A percentile compares a stretch with the other conserved stretches of the same genome.
phyloP scores from a whole-genome alignment of 2,797 vertebrate genomes.

The Leucoraja ocellata region DNA sequence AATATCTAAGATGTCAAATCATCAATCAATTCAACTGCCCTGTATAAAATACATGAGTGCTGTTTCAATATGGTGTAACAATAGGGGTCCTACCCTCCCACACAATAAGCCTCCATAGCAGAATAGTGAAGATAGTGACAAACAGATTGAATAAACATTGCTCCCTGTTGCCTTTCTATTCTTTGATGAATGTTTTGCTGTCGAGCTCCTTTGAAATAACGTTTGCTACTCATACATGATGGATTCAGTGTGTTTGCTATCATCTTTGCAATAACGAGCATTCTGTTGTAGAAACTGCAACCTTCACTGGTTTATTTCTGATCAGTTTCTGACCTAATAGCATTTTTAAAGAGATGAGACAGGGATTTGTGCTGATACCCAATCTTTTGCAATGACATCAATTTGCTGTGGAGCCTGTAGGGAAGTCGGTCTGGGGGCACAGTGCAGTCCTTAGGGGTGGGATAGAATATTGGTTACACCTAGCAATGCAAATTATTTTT shows the following conservation, averaged over 20 bases:
- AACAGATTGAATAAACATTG: neutral
- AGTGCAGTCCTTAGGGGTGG: neutral
- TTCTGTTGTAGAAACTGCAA: neutral
- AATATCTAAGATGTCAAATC: neutral
- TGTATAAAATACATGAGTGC: neutral
- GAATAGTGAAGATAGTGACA: neutral
- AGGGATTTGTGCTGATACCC: neutral
- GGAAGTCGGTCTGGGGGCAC: neutral
- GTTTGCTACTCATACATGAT: neutral
- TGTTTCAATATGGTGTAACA: neutral
- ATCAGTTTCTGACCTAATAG: neutral
- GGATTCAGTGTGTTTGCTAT: neutral
- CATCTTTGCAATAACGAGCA: neutral
- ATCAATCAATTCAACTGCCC: neutral
- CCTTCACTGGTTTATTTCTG: neutral
- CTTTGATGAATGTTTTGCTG: neutral
- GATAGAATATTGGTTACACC: neutral
- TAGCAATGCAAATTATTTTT: neutral
- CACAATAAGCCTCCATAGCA: neutral
- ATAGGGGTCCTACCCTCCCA: neutral
- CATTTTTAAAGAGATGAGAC: neutral
- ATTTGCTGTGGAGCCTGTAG: neutral
- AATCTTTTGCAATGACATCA: neutral
- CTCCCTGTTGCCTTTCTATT: neutral
- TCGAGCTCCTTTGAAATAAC: neutral